These are phyloP conservation scores for Hyppa rectilinea DNA, from an alignment of 2,888 invertebrate genomes.

Conservation along the genomic window DNA sequence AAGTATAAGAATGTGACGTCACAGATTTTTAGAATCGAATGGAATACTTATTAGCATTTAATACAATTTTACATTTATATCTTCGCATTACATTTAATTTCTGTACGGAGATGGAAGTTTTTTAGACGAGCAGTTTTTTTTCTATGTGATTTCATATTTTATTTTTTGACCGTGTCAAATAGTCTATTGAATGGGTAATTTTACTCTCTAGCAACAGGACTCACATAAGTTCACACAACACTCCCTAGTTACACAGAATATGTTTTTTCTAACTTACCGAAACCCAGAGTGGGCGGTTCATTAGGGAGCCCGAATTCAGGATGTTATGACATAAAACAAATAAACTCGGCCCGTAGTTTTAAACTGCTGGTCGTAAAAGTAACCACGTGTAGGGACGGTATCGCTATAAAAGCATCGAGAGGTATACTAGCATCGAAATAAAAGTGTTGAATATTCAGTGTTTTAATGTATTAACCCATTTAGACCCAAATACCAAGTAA, in stretches of 20 bases:
- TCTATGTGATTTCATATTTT: too few species aligned
- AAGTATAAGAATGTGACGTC: too few species aligned
- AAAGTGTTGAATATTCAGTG: background rate
- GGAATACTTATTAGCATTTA: too few species aligned
- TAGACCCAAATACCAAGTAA: too few species aligned
- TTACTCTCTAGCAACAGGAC: background rate
- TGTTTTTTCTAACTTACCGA: slow-evolving; percentile 28
- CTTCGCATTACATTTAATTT: too few species aligned
- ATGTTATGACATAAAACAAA: slow-evolving; percentile 71
- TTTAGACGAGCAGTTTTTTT: too few species aligned
- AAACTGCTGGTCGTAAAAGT: slow-evolving; percentile 63
- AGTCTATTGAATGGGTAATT: background rate
- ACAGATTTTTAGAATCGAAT: too few species aligned
- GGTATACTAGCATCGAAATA: background rate
- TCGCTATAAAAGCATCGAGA: background rate
- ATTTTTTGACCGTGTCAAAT: too few species aligned
- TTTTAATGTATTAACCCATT: too few species aligned
- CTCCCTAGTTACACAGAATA: slow-evolving; percentile 11
- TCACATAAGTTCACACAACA: slow-evolving; percentile 4
- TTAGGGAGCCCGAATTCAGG: slow-evolving; percentile 54
- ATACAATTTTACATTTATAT: too few species aligned
- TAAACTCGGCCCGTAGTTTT: slow-evolving; percentile 63
- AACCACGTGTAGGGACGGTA: slow-evolving; percentile 34
- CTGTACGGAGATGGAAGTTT: too few species aligned
- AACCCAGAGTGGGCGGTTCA: slow-evolving; percentile 28